Base-by-base conservation (phyloP, 2,888 invertebrate genomes). In the Frankliniella fusca region DNA sequence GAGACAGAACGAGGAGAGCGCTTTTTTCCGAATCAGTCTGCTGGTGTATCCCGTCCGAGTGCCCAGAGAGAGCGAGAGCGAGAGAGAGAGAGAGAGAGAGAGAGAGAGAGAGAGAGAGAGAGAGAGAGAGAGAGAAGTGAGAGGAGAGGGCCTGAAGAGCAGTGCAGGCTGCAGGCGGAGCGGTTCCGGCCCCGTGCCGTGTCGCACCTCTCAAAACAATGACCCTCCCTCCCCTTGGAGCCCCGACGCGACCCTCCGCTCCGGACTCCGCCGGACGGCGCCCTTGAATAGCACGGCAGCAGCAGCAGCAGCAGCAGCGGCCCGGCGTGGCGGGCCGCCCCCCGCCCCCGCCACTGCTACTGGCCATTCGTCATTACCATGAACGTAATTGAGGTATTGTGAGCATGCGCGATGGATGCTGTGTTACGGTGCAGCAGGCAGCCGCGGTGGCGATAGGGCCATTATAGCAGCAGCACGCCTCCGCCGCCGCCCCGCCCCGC, bases 301-400 rank as follows among this genome's bases (percentile, higher is more conserved):
- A n/a, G n/a, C n/a, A n/a, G n/a, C n/a, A n/a, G n/a, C n/a, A n/a
- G n/a, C n/a, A n/a, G n/a, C 54, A 12, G 38, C 5, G 38, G 38
- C 38, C 38, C 2, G 18, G 54, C 54, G 5, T 7, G 54, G 54
- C 54, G 1, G 2, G 5, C 54, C 54, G 2, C 12, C 5, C 54
- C 54, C 54, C 38, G 2, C 38, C 38, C 38, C 38, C 38, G 54
- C 54, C 54, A 20, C 54, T 18, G 54, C 54, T 15, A 20, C 54
- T 54, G 70, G n/a, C 70, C 70, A 23, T 70, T 70, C 70, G 23
- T 70, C 70, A 70, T 23, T 70, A 70, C 23, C 70, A 23, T 23
- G 23, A 20, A 9, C 70, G 23, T 70, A 70, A 70, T 70, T 70
- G 70, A 70, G 70, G 70, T 23, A 70, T 70, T 70, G 70, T 70